A percentile compares a stretch with the other conserved stretches of the same genome.
phyloP scores from a whole-genome alignment of 2,888 invertebrate genomes.

The Rambutsinella grinnellia region DNA sequence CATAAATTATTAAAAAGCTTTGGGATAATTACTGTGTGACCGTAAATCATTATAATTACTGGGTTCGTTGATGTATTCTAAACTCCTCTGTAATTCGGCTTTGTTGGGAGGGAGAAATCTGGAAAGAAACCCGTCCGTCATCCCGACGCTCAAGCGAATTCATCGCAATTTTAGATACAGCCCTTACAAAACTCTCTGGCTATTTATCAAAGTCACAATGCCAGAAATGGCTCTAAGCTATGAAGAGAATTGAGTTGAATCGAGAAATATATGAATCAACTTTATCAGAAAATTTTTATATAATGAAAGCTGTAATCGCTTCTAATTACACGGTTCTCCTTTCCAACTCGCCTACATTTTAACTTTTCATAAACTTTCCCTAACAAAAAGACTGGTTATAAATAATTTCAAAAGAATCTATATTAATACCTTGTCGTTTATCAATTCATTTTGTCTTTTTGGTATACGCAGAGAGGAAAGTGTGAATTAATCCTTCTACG shows the following conservation, averaged over 20 bases:
- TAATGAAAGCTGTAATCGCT: constrained; percentile 43
- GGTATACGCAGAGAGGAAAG: no score
- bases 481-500: no score
- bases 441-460: no score
- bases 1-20: constrained; percentile 44
- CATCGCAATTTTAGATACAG: background rate
- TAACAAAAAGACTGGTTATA: constrained; percentile 11
- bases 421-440: background rate
- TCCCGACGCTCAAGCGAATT: background rate
- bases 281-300: background rate
- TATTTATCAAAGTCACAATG: constrained; percentile 19
- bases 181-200: constrained; percentile 1
- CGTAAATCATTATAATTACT: constrained; percentile 46
- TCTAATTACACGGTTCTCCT: constrained; percentile 30
- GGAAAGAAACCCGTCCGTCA: constrained; percentile 18
- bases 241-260: background rate
- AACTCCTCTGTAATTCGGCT: constrained; percentile 39
- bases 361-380: constrained; percentile 1
- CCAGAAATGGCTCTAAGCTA: constrained; percentile 34
- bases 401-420: background rate
- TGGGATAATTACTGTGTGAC: constrained; percentile 43
- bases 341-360: background rate
- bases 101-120: background rate
- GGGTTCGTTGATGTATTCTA: constrained; percentile 18
- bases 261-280: background rate